Conservation (phyloP, 2,888 invertebrate genomes). For the Chloromyia formosa region DNA sequence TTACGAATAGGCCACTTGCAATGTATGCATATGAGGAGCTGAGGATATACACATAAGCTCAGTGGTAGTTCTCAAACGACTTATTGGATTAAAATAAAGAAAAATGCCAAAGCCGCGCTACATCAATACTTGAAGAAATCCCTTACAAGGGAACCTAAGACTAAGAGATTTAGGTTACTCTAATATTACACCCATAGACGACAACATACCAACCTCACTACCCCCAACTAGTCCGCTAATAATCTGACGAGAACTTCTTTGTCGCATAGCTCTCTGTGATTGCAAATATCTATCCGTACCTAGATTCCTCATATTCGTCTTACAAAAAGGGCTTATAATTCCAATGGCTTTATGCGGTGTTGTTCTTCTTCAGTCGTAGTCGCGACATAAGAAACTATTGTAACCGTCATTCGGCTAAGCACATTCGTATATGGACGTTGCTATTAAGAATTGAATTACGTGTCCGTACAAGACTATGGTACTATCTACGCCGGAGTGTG, state of each 20-base stretch:
- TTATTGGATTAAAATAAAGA: slow-evolving; percentile 55
- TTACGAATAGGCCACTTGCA: not conserved
- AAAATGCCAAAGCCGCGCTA: slow-evolving; percentile 43
- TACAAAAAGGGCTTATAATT: slow-evolving; percentile 45
- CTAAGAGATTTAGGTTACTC: slow-evolving; percentile 52
- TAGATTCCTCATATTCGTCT: slow-evolving; percentile 39
- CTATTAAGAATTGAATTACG: not conserved
- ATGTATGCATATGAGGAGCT: not conserved
- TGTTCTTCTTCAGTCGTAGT: slow-evolving; percentile 37
- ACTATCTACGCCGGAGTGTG: not conserved
- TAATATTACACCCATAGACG: slow-evolving; percentile 35
- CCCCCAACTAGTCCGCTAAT: not conserved
- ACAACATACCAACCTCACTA: slow-evolving; percentile 1
- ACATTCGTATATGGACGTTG: not conserved
- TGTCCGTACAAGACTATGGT: not conserved
- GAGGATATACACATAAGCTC: too few species aligned
- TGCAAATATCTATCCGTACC: slow-evolving; percentile 34
- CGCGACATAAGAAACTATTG: slow-evolving; percentile 21
- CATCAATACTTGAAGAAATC: slow-evolving; percentile 49
- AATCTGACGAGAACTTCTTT: slow-evolving; percentile 13
- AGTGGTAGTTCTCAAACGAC: slow-evolving; percentile 44
- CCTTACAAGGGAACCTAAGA: slow-evolving; percentile 52
- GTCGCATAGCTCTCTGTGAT: slow-evolving; percentile 20
- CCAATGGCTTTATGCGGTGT: slow-evolving; percentile 42
- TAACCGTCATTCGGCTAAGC: not conserved